Conservation (phyloP, 2,888 invertebrate species). For the Parnassius glacialis region DNA sequence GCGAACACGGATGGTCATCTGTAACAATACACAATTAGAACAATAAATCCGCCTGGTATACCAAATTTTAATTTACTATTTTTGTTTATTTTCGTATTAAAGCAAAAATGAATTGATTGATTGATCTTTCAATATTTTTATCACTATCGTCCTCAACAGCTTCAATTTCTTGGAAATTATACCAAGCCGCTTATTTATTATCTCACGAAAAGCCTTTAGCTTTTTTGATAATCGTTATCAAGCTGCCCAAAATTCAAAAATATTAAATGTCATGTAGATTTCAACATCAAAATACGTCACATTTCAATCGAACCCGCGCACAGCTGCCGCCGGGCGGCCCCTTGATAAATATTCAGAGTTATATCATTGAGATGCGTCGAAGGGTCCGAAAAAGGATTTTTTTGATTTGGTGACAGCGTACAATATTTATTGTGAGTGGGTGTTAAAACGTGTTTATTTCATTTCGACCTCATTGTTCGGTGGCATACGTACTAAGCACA, state of each 20-base stretch:
- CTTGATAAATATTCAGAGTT: constrained; percentile 41
- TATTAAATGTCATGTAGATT: constrained; percentile 11
- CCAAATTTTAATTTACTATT: too few relatives aligned
- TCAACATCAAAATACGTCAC: constrained; percentile 34
- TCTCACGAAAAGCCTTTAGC: not conserved
- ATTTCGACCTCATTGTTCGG: not conserved
- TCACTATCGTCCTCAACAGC: too few relatives aligned
- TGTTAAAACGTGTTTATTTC: constrained; percentile 11
- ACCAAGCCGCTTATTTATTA: not conserved
- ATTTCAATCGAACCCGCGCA: constrained; percentile 27
- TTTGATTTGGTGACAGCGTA: constrained; percentile 28
- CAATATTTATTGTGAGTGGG: constrained; percentile 27
- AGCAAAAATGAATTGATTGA: too few relatives aligned
- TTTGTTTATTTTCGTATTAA: too few relatives aligned
- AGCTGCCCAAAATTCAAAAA: constrained; percentile 1
- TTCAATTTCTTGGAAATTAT: too few relatives aligned
- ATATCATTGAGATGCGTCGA: constrained; percentile 13
- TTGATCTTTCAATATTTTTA: too few relatives aligned
- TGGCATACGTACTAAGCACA: too few relatives aligned
- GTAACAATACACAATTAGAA: too few relatives aligned
- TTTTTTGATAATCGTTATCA: not conserved
- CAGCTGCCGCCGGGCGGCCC: constrained; percentile 30
- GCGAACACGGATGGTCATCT: too few relatives aligned
- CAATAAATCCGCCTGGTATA: too few relatives aligned
- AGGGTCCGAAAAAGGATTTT: constrained; percentile 22